Conservation (phyloP, 2,797 vertebrate species). For the Poeciliopsis turneri region DNA sequence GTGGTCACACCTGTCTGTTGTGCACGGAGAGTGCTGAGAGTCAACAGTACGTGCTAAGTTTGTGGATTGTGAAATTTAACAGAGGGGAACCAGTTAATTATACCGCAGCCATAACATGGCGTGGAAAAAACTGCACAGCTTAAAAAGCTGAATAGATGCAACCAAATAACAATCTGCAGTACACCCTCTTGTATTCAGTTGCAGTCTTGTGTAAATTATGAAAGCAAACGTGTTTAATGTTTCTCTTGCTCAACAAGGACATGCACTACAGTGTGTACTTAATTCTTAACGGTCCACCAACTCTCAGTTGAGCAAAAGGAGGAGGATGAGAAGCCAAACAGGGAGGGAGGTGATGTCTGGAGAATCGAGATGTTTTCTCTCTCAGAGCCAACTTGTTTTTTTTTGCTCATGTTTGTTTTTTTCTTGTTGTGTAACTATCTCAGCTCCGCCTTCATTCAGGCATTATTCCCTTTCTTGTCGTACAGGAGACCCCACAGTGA, state of each 20-base stretch:
- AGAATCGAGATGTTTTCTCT: constrained; percentile 10
- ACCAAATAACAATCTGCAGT: constrained; percentile 21
- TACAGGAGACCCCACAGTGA: constrained; percentile 48
- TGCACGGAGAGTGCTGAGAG: constrained; percentile 47
- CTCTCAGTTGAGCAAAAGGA: constrained; percentile 67
- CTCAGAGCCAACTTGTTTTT: constrained; percentile 20
- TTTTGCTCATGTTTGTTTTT: not conserved
- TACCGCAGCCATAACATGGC: constrained; percentile 28
- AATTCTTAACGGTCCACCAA: constrained; percentile 65
- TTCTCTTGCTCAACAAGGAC: constrained; percentile 47
- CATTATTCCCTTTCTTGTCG: constrained; percentile 56
- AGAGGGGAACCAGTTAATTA: constrained; percentile 42
- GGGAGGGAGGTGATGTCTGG: constrained; percentile 28
- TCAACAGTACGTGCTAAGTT: constrained; percentile 47
- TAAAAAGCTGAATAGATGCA: constrained; percentile 2
- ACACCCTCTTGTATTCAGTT: constrained; percentile 33
- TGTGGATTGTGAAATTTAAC: constrained; percentile 42
- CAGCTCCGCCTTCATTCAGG: constrained; percentile 36
- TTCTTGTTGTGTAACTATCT: constrained; percentile 27
- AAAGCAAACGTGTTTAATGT: constrained; percentile 42
- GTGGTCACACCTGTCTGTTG: constrained; percentile 80
- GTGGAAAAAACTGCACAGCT: constrained; percentile 20
- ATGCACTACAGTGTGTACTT: constrained; percentile 52
- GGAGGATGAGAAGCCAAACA: constrained; percentile 20
- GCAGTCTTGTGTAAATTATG: constrained; percentile 42